phyloP scores from a whole-genome alignment of 2,113 vertebrate genomes.

The Petaurus breviceps region DNA sequence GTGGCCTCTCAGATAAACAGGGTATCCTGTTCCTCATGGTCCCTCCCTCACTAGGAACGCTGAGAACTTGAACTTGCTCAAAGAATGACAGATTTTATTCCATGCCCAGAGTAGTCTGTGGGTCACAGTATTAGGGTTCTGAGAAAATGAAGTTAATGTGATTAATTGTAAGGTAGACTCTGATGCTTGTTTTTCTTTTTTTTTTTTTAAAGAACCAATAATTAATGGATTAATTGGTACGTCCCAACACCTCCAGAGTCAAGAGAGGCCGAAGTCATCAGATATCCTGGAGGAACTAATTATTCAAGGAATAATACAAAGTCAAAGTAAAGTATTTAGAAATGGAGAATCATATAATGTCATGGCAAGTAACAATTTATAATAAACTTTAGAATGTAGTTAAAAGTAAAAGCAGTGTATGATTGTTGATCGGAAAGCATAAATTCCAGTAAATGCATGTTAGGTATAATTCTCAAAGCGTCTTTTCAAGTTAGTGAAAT shows the following conservation, averaged over 20 bases:
- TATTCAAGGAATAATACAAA: slow-evolving; percentile 89
- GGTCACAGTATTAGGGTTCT: slow-evolving; percentile 11
- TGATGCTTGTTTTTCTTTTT: slow-evolving; percentile 61
- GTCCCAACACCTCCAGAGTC: slow-evolving; percentile 55
- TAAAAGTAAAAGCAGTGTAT: slow-evolving; percentile 45
- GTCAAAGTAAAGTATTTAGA: slow-evolving; percentile 69
- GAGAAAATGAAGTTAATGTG: slow-evolving; percentile 2
- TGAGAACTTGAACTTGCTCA: slow-evolving; percentile 31
- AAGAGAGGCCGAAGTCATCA: slow-evolving; percentile 83
- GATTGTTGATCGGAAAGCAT: not conserved
- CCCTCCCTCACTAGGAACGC: not conserved
- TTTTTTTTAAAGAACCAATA: slow-evolving; percentile 64
- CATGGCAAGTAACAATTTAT: slow-evolving; percentile 80
- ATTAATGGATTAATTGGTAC: slow-evolving; percentile 70
- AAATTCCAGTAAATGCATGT: slow-evolving; percentile 4
- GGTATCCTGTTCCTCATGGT: not conserved
- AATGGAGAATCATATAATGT: slow-evolving; percentile 84
- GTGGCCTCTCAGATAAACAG: not conserved
- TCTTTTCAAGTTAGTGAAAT: slow-evolving; percentile 39
- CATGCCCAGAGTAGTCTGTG: slow-evolving; percentile 29
- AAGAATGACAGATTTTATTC: slow-evolving; percentile 30
- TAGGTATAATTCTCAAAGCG: not conserved
- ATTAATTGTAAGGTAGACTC: not conserved
- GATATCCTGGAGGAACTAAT: slow-evolving; percentile 91
- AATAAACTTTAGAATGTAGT: slow-evolving; percentile 41